Evolutionary conservation across 2,888 invertebrate genomes (phyloP), one percentile per base, ranked within the genome.

Genomic region (Hofmannophila pseudospretella): DNA sequence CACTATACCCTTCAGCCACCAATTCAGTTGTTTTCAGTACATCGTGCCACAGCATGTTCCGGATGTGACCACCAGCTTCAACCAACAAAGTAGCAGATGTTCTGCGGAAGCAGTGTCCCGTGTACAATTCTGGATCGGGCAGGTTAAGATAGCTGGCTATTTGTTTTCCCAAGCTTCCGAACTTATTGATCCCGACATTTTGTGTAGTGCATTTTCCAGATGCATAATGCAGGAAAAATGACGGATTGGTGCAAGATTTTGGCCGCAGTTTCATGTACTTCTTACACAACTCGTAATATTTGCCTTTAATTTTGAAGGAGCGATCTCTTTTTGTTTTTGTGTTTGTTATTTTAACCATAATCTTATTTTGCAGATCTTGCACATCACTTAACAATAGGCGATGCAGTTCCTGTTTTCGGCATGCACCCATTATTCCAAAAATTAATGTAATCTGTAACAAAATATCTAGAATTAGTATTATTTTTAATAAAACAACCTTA

Each of bases 21-120:
- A n/a, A n/a, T 23, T 35, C 38, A 31, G 9, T 32, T 7, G 50
- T 41, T 11, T 37, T 39, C 38, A 40, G 42, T 2, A 40, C 42
- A n/a, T 42, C 42, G 19, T 41, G 42, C 26, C 42, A 36, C 11
- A 43, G 43, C 25, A 44, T n/a, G 20, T 26, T 25, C 4, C 3
- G 34, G 4, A 44, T 32, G 20, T 47, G 36, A 7, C 26, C 42
- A 10, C 39, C 41, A 25, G 36, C 19, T 22, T 43, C 42, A 9
- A 33, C 44, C 12, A 47, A 26, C n/a, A n/a, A n/a, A 7, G 45
- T 44, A 5, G 45, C 46, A n/a, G 49, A 45, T 5, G 50, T 45
- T 23, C 48, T 34, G 4, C 47, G 36, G 25, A 49, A 51, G 22
- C 38, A 41, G 26, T 51, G 47, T 7, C 44, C 44, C 1, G 49